A percentile compares a stretch with the other conserved stretches of the same genome.
Conservation (phyloP, 2,888 invertebrate genomes). For the Nemoura dubitans region DNA sequence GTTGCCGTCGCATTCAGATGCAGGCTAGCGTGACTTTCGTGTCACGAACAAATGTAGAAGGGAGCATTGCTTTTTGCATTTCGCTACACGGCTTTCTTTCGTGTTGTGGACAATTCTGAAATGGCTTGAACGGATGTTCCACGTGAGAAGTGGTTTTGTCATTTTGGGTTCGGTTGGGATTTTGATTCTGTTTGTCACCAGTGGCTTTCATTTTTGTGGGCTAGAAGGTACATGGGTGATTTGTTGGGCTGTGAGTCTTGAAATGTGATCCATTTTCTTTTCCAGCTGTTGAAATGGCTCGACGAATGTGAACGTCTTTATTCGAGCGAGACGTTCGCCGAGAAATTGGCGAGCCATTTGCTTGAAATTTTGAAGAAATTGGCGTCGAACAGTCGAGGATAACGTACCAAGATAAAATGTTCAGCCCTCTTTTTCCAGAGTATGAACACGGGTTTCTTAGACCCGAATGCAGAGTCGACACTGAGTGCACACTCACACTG, state of each 20-base stretch:
- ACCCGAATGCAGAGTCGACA: too few relatives aligned
- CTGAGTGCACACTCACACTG: too few relatives aligned
- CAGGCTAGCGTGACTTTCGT: neutral
- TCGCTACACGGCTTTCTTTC: neutral
- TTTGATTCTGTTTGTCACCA: too few relatives aligned
- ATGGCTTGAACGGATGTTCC: neutral
- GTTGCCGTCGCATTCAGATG: neutral
- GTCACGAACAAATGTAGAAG: neutral
- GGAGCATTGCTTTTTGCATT: neutral
- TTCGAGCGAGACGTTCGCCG: neutral
- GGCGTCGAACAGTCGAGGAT: neutral
- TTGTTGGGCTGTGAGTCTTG: too few relatives aligned
- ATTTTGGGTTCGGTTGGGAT: too few relatives aligned
- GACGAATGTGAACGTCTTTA: neutral
- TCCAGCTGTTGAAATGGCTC: neutral
- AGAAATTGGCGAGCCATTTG: neutral
- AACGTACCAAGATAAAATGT: neutral
- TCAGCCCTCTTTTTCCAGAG: too few relatives aligned
- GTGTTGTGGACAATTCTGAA: neutral
- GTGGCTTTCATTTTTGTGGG: too few relatives aligned
- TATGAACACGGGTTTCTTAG: too few relatives aligned
- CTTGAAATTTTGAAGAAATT: neutral
- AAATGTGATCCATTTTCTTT: neutral
- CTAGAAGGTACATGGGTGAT: too few relatives aligned
- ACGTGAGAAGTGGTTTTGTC: too few relatives aligned